These are phyloP conservation scores for Lathronympha strigana DNA, from an alignment of 2,888 invertebrate genomes.

Conservation along the genomic window DNA sequence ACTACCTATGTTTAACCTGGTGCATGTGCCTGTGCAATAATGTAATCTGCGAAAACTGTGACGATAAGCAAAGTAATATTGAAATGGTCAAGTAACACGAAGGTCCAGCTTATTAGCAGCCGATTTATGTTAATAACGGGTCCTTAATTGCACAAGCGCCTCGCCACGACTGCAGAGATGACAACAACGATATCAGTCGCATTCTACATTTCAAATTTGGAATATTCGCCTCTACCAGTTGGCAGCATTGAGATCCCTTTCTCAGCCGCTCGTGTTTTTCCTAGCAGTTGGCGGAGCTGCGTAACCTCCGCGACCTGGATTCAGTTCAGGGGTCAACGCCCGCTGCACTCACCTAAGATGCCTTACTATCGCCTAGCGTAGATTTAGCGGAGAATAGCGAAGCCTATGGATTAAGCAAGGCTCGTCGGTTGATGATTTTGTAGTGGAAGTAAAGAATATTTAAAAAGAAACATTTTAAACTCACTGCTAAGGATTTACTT, in stretches of 20 bases:
- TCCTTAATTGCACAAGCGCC: neutral
- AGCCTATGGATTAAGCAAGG: constrained; percentile 19
- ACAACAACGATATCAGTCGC: constrained; percentile 4
- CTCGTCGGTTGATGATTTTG: neutral
- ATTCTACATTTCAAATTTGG: constrained; percentile 16
- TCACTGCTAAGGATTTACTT: too few relatives aligned
- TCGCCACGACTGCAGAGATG: neutral
- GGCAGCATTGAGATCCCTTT: constrained; percentile 36
- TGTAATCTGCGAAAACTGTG: neutral
- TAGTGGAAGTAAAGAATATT: neutral
- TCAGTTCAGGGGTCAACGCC: constrained; percentile 78
- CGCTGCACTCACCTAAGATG: constrained; percentile 48
- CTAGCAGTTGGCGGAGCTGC: constrained; percentile 35
- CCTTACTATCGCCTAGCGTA: constrained; percentile 27
- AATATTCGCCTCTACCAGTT: constrained; percentile 11
- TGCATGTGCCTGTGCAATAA: too few relatives aligned
- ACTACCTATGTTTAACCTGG: neutral
- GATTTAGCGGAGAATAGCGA: constrained; percentile 26
- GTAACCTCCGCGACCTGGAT: constrained; percentile 70
- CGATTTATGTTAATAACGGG: neutral
- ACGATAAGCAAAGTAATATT: neutral
- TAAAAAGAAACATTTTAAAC: neutral
- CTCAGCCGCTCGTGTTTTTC: constrained; percentile 33
- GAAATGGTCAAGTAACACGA: neutral
- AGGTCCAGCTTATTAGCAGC: neutral